These are phyloP conservation scores for Morelia viridis DNA, from an alignment of 2,797 vertebrate species.

Conservation along the genomic window DNA sequence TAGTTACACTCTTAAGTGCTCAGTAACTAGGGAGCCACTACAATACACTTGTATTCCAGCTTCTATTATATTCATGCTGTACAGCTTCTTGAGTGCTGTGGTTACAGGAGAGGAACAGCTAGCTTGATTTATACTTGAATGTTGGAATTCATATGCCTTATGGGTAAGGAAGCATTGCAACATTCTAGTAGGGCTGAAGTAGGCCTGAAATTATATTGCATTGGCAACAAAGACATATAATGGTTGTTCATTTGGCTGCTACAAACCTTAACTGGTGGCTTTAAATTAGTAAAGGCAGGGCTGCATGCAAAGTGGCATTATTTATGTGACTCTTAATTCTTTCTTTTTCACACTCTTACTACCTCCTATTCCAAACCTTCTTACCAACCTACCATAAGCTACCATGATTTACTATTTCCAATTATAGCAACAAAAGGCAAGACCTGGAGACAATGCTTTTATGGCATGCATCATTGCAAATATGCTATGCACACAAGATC, in stretches of 20 bases:
- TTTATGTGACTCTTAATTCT: not conserved
- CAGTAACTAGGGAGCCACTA: not conserved
- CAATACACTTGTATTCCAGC: not conserved
- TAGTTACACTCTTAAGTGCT: slow-evolving; percentile 29
- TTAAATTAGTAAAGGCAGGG: not conserved
- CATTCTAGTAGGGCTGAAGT: not conserved
- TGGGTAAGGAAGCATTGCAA: too few relatives aligned
- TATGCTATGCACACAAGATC: not conserved
- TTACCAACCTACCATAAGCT: not conserved
- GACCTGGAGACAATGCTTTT: not conserved
- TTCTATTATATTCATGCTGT: not conserved
- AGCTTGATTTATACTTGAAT: not conserved
- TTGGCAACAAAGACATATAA: not conserved
- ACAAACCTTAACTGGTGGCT: not conserved
- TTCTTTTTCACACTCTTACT: not conserved
- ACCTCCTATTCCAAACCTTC: not conserved
- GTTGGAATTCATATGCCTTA: not conserved
- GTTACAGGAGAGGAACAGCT: not conserved
- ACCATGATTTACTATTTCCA: not conserved
- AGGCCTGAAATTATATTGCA: not conserved
- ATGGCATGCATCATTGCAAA: not conserved
- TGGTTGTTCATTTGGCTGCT: not conserved
- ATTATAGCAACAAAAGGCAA: not conserved
- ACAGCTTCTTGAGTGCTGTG: not conserved
- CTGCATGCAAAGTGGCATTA: too few relatives aligned